These are phyloP conservation scores for Syrista parreyssii DNA, from an alignment of 2,888 invertebrate species.

Conservation along the genomic window DNA sequence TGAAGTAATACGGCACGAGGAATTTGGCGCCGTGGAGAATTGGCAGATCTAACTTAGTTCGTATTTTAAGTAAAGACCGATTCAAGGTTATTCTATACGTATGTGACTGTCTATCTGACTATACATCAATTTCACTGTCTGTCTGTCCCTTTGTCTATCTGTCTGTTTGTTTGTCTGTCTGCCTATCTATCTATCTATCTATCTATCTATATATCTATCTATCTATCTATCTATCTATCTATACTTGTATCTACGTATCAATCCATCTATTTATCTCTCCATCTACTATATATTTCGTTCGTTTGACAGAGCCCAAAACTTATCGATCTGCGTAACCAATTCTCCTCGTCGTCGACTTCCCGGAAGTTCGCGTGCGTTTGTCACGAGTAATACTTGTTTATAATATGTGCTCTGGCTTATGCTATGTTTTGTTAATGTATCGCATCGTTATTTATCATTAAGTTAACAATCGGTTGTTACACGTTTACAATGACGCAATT, in stretches of 20 bases:
- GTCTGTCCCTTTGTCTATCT: too few relatives aligned
- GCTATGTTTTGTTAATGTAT: slow-evolving; percentile 44
- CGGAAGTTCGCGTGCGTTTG: slow-evolving; percentile 27
- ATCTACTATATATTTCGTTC: background rate
- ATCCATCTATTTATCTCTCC: background rate
- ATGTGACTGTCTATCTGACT: background rate
- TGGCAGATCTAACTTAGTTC: background rate
- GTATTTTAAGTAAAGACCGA: background rate
- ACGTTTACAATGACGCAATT: background rate
- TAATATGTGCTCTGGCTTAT: slow-evolving; percentile 47
- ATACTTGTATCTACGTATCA: background rate
- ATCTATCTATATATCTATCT: background rate
- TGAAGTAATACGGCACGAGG: slow-evolving; percentile 8
- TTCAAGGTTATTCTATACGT: background rate
- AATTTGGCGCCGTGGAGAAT: slow-evolving; percentile 25
- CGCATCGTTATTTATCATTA: slow-evolving; percentile 35
- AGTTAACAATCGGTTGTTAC: background rate
- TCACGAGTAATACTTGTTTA: slow-evolving; percentile 28
- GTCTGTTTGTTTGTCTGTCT: too few relatives aligned
- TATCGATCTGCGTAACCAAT: background rate
- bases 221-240: background rate
- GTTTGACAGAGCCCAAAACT: background rate
- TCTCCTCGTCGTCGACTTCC: slow-evolving; percentile 13
- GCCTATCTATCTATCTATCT: background rate
- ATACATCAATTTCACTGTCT: background rate